These are phyloP conservation scores for Pteropus rufus DNA, from an alignment of 2,797 vertebrate species.

Conservation along the genomic window DNA sequence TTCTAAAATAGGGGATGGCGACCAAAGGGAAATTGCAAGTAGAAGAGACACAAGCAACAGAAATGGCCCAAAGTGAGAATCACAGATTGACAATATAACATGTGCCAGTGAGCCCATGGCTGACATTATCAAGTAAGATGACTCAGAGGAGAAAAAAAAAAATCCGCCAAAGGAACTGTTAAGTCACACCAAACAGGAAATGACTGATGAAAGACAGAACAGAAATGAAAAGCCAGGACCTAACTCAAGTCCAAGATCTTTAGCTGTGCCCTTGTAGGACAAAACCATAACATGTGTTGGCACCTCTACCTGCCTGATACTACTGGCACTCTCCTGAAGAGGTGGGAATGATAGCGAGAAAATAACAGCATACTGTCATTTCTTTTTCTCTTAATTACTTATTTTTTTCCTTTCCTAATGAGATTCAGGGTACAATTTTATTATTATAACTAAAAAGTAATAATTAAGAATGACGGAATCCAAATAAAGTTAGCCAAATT, in stretches of 20 bases:
- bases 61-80: conserved; percentile 80
- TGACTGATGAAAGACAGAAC: conserved; percentile 54
- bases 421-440: not conserved
- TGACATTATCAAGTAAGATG: conserved; percentile 77
- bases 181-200: conserved; percentile 70
- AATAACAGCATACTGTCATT: not conserved
- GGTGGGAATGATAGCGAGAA: not conserved
- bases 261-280: not conserved
- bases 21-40: conserved; percentile 68
- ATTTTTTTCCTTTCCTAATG: conserved; percentile 1
- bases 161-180: conserved; percentile 52
- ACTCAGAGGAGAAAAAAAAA: conserved; percentile 62
- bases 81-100: conserved; percentile 81
- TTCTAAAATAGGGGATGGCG: conserved; percentile 64
- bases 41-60: conserved; percentile 76
- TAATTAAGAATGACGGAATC: not conserved
- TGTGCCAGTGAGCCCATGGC: conserved; percentile 72
- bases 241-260: not conserved
- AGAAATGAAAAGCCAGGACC: conserved; percentile 52
- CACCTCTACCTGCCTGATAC: not conserved
- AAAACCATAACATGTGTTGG: not conserved
- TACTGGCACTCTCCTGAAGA: not conserved
- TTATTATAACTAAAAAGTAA: conserved; percentile 10
- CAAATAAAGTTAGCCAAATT: not conserved
- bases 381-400: not conserved